Evolutionary conservation across 2,888 invertebrate genomes (phyloP).

Genomic region (Caenorhabditis sp.): DNA sequence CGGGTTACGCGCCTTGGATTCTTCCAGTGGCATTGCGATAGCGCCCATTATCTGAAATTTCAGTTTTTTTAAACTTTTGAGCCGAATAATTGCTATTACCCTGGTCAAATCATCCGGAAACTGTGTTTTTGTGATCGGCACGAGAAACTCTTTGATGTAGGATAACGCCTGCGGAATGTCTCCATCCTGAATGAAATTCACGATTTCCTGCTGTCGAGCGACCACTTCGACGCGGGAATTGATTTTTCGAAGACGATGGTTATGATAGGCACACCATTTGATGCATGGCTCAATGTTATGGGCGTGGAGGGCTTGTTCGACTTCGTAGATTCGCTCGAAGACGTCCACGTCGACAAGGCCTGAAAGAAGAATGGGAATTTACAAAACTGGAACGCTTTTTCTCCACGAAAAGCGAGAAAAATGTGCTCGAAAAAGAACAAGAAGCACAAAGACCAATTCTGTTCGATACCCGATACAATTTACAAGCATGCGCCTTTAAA

Average conservation of each 20-base stretch:
- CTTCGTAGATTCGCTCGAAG: slow-evolving; percentile 64
- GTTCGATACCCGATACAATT: no score
- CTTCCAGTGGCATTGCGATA: slow-evolving; percentile 60
- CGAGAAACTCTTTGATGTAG: slow-evolving; percentile 93
- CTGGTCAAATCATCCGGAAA: slow-evolving; percentile 21
- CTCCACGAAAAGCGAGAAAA: no score
- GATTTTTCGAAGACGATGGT: slow-evolving; percentile 84
- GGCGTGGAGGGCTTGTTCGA: slow-evolving; percentile 67
- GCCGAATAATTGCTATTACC: neutral
- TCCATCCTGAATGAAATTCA: slow-evolving; percentile 91
- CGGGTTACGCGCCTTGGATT: slow-evolving; percentile 83
- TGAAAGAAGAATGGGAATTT: neutral
- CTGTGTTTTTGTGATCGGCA: slow-evolving; percentile 84
- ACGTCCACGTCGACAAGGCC: slow-evolving; percentile 72
- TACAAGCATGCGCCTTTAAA: no score
- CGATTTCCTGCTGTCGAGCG: slow-evolving; percentile 88
- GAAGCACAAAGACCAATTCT: no score
- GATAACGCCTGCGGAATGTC: slow-evolving; percentile 93
- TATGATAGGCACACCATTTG: slow-evolving; percentile 85
- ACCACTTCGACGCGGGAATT: slow-evolving; percentile 95
- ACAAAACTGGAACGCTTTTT: no score
- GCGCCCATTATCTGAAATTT: slow-evolving; percentile 71
- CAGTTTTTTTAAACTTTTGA: neutral
- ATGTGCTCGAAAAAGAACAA: no score
- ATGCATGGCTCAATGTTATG: slow-evolving; percentile 71